Evolutionary conservation across 2,888 invertebrate genomes (phyloP).

Genomic region (Pardosa pseudoannulata): DNA sequence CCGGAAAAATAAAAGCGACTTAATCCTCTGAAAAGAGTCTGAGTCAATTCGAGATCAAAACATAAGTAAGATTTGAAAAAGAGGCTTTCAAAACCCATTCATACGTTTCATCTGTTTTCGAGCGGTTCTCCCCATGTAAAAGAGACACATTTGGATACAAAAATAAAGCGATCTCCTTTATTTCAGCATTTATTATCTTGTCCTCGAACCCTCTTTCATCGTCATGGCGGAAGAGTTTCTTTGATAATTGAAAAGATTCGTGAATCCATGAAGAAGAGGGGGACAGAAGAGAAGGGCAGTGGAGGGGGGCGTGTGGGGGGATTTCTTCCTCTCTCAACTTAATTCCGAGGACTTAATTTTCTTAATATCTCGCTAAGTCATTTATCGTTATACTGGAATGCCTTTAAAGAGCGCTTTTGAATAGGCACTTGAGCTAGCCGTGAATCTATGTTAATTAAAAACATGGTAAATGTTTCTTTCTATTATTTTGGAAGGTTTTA

Average conservation of each 20-base stretch:
- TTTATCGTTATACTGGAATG: conserved; percentile 56
- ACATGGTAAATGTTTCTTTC: conserved; percentile 16
- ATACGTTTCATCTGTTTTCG: conserved; percentile 5
- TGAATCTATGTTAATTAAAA: conserved; percentile 21
- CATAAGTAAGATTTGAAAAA: neutral
- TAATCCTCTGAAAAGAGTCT: neutral
- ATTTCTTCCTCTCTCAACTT: conserved; percentile 51
- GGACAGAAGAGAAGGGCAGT: neutral
- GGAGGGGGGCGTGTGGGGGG: conserved; percentile 11
- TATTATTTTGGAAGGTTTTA: neutral
- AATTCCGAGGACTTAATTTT: conserved; percentile 70
- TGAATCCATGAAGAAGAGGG: conserved; percentile 15
- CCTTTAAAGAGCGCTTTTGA: neutral
- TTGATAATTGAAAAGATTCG: conserved; percentile 67
- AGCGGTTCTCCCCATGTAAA: conserved; percentile 2
- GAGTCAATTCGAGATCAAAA: conserved; percentile 9
- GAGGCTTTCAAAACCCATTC: too few relatives aligned
- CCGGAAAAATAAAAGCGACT: neutral
- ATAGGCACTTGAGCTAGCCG: neutral
- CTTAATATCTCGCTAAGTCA: conserved; percentile 68
- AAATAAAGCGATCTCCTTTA: neutral
- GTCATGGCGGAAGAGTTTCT: conserved; percentile 38
- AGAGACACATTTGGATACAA: neutral
- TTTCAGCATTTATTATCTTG: conserved; percentile 13
- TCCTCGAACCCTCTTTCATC: conserved; percentile 1